These are phyloP conservation scores for Monochamus saltuarius DNA, from an alignment of 1,140 invertebrate species.

Conservation along the genomic window DNA sequence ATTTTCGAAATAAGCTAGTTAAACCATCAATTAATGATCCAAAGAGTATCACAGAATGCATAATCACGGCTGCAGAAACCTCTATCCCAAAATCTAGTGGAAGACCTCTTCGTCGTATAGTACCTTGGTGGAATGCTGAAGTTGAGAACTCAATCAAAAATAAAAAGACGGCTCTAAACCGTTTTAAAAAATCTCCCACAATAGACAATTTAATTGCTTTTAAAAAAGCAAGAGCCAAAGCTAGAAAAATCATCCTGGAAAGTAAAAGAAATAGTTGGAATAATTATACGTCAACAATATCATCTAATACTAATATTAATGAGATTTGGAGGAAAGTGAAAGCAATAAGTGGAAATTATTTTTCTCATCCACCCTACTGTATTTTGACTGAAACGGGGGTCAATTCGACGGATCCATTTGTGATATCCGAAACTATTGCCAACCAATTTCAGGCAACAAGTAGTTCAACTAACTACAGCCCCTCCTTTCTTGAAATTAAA, in stretches of 20 bases:
- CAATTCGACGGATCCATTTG: background rate
- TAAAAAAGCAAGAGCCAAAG: background rate
- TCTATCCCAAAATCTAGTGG: background rate
- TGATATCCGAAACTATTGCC: background rate
- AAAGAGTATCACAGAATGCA: background rate
- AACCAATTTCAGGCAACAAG: background rate
- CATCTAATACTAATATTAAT: background rate
- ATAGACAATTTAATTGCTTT: background rate
- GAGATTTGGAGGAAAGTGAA: slow-evolving; percentile 4
- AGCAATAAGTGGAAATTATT: background rate
- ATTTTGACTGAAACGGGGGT: background rate
- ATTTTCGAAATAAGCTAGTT: background rate
- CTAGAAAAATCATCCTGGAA: background rate
- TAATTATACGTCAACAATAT: slow-evolving; percentile 1
- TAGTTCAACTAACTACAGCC: background rate
- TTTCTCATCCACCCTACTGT: background rate
- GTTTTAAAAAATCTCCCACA: background rate
- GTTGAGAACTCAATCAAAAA: background rate
- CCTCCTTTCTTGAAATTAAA: too few relatives aligned
- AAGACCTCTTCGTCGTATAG: background rate
- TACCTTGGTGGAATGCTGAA: slow-evolving; percentile 16
- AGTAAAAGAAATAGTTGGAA: too few relatives aligned
- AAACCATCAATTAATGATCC: too few relatives aligned
- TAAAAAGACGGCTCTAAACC: background rate
- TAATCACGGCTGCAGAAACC: background rate